Percentiles rank a stretch among this genome's conserved stretches.
phyloP scores from a whole-genome alignment of 2,888 invertebrate species.

The Caradrina kadenii region DNA sequence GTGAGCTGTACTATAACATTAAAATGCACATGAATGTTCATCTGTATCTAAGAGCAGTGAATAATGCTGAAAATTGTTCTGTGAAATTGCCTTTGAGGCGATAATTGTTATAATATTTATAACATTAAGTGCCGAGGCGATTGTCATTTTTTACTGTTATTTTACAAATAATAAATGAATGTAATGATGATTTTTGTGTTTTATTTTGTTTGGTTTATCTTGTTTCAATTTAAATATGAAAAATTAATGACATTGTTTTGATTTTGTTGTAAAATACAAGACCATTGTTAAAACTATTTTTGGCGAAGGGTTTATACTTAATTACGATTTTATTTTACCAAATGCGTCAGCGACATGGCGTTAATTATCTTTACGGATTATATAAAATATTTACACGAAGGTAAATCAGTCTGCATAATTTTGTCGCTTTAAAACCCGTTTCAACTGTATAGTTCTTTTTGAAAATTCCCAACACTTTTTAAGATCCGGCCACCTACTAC shows the following conservation, averaged over 20 bases:
- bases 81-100: slow-evolving; percentile 39
- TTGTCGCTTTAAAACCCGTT: slow-evolving; percentile 38
- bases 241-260: not conserved
- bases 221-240: not conserved
- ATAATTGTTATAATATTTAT: slow-evolving; percentile 87
- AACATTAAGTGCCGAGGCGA: slow-evolving; percentile 67
- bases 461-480: slow-evolving; percentile 13
- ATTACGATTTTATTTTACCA: not conserved
- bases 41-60: slow-evolving; percentile 6
- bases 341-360: not conserved
- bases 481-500: slow-evolving; percentile 10
- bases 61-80: slow-evolving; percentile 16
- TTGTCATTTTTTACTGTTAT: slow-evolving; percentile 37
- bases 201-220: slow-evolving; percentile 5
- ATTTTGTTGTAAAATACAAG: not conserved
- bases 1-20: slow-evolving; percentile 4
- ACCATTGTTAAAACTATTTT: not conserved
- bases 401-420: slow-evolving; percentile 3
- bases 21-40: slow-evolving; percentile 9
- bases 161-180: slow-evolving; percentile 54
- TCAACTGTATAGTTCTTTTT: slow-evolving; percentile 3
- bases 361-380: not conserved
- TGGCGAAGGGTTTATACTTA: not conserved
- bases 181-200: slow-evolving; percentile 14
- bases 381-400: not conserved